phyloP scores from a whole-genome alignment of 2,888 invertebrate species.

The Parnassius apollo region DNA sequence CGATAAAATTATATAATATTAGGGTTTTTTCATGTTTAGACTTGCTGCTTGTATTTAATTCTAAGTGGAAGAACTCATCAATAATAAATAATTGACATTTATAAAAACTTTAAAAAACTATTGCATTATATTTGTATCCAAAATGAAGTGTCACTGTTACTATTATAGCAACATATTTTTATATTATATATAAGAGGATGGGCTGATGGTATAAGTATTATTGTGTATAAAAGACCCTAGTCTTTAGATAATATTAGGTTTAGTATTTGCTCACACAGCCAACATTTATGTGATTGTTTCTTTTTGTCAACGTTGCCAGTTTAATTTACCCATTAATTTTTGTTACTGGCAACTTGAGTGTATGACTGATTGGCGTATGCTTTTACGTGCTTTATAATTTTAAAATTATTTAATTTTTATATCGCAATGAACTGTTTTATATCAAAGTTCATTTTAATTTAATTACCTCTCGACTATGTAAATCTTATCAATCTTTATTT shows the following conservation, averaged over 20 bases:
- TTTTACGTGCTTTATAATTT: slow-evolving; percentile 46
- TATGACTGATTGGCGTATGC: slow-evolving; percentile 26
- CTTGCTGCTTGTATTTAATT: neutral
- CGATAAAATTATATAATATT: too few species aligned
- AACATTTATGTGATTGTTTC: slow-evolving; percentile 41
- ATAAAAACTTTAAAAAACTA: too few species aligned
- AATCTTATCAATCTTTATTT: neutral
- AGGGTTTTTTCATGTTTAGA: neutral
- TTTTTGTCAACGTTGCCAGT: slow-evolving; percentile 36
- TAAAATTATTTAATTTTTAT: slow-evolving; percentile 31
- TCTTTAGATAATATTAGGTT: slow-evolving; percentile 67
- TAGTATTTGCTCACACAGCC: slow-evolving; percentile 65
- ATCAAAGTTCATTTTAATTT: neutral
- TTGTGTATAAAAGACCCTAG: slow-evolving; percentile 65
- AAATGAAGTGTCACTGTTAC: slow-evolving; percentile 49
- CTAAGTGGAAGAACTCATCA: neutral
- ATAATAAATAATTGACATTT: neutral
- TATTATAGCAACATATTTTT: slow-evolving; percentile 53
- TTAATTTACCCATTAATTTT: slow-evolving; percentile 12
- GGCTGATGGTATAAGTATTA: slow-evolving; percentile 55
- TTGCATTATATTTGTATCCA: slow-evolving; percentile 28
- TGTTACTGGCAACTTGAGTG: slow-evolving; percentile 32
- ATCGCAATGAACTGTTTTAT: slow-evolving; percentile 28
- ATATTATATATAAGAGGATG: slow-evolving; percentile 44
- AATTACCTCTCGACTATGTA: neutral